Percentiles rank a stretch among this genome's conserved stretches.
phyloP scores from a whole-genome alignment of 2,797 vertebrate genomes.

The Acanthurus lineatus region DNA sequence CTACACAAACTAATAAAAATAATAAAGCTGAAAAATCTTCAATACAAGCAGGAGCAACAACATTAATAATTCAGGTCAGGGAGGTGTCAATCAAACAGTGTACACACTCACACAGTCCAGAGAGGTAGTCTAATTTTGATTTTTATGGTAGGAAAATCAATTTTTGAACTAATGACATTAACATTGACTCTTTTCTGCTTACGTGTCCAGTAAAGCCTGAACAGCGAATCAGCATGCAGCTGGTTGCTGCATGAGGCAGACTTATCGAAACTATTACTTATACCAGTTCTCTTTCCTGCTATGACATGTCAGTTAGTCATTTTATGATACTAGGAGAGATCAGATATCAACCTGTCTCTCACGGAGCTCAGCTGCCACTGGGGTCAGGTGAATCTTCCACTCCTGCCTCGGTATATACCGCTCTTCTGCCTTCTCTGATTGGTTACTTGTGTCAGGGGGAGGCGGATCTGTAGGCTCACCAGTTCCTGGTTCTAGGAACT shows the following conservation, averaged over 20 bases:
- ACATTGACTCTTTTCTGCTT: not conserved
- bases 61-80: not conserved
- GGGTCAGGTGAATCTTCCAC: constrained; percentile 90
- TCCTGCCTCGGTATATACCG: constrained; percentile 90
- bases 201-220: not conserved
- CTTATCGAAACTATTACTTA: not conserved
- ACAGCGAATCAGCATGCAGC: constrained; percentile 3
- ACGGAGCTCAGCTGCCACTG: constrained; percentile 82
- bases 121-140: not conserved
- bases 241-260: not conserved
- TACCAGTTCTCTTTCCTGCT: not conserved
- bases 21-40: not conserved
- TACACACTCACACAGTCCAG: not conserved
- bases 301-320: not conserved
- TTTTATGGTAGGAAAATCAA: not conserved
- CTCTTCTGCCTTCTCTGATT: constrained; percentile 84
- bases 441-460: constrained; percentile 78
- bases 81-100: not conserved
- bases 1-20: not conserved
- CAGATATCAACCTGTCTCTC: constrained; percentile 74
- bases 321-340: not conserved
- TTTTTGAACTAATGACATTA: not conserved
- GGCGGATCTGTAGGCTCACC: constrained; percentile 80
- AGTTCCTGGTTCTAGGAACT: constrained; percentile 87
- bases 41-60: not conserved